Percentiles rank a stretch among this genome's conserved stretches.
These are phyloP conservation scores for Aporophyla nigra DNA, from an alignment of 2,888 invertebrate genomes.

Conservation along the genomic window DNA sequence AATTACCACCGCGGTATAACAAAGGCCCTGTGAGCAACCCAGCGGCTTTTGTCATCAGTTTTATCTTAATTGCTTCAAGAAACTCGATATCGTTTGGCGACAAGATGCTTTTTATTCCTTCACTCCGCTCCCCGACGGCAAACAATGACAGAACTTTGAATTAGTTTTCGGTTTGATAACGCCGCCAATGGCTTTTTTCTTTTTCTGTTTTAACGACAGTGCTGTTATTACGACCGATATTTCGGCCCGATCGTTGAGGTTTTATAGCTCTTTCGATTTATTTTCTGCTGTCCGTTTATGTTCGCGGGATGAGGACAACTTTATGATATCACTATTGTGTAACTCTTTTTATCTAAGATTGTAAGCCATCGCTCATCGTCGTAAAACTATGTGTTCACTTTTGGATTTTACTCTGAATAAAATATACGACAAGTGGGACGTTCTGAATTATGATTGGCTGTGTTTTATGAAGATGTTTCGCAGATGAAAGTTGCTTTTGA, in stretches of 20 bases:
- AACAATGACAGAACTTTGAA: constrained; percentile 89
- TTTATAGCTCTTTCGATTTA: constrained; percentile 77
- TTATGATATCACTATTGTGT: constrained; percentile 71
- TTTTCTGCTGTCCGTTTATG: constrained; percentile 72
- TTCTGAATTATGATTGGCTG: constrained; percentile 58
- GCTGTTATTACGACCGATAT: constrained; percentile 79
- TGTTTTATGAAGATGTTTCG: constrained; percentile 51
- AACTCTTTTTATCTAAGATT: constrained; percentile 67
- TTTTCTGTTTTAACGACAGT: constrained; percentile 78
- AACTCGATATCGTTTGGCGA: constrained; percentile 89
- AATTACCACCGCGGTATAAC: constrained; percentile 82
- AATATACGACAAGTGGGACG: constrained; percentile 53
- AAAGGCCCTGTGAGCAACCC: constrained; percentile 77
- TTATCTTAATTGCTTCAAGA: constrained; percentile 90
- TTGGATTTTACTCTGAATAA: constrained; percentile 55
- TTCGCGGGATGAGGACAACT: constrained; percentile 63
- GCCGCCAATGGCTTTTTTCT: constrained; percentile 75
- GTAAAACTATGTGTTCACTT: constrained; percentile 62
- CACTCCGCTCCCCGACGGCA: constrained; percentile 80
- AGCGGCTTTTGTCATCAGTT: constrained; percentile 85
- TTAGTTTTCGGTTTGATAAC: constrained; percentile 88
- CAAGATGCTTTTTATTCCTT: constrained; percentile 88
- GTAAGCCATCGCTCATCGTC: constrained; percentile 55
- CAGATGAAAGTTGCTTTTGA: constrained; percentile 8
- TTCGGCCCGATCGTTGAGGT: constrained; percentile 76